Conservation (phyloP, 2,113 vertebrate species). For the Pholis gunnellus region DNA sequence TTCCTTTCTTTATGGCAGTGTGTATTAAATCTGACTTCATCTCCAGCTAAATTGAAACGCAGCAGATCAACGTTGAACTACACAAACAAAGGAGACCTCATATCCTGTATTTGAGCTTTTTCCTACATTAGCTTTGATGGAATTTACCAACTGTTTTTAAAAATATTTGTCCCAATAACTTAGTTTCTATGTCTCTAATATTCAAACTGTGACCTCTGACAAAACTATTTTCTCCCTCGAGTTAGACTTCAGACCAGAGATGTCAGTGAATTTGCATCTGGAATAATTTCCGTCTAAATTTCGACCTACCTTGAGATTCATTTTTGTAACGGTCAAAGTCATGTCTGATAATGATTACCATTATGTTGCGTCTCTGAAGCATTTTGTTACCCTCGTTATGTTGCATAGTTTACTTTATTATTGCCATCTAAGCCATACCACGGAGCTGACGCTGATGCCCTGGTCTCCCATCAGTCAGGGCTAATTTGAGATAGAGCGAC, state of each 20-base stretch:
- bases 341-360: not conserved
- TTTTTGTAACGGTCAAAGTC: not conserved
- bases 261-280: not conserved
- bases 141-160: not conserved
- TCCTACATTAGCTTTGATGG: not conserved
- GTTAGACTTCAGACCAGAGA: not conserved
- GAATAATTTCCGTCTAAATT: not conserved
- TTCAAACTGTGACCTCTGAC: not conserved
- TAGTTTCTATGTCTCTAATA: not conserved
- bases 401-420: not conserved
- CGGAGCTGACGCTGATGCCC: not conserved
- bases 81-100: not conserved
- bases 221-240: not conserved
- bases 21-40: not conserved
- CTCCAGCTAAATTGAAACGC: not conserved
- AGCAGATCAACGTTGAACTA: not conserved
- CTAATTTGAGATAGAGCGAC: conserved; percentile 32
- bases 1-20: not conserved
- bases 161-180: not conserved
- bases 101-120: not conserved
- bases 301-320: not conserved
- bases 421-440: not conserved
- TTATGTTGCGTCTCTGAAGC: not conserved
- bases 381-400: not conserved
- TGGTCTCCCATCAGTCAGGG: conserved; percentile 17